Conservation (phyloP, 30 jellyfish, hydroid and myxozoan genomes). For the Clytia hemisphaerica region DNA sequence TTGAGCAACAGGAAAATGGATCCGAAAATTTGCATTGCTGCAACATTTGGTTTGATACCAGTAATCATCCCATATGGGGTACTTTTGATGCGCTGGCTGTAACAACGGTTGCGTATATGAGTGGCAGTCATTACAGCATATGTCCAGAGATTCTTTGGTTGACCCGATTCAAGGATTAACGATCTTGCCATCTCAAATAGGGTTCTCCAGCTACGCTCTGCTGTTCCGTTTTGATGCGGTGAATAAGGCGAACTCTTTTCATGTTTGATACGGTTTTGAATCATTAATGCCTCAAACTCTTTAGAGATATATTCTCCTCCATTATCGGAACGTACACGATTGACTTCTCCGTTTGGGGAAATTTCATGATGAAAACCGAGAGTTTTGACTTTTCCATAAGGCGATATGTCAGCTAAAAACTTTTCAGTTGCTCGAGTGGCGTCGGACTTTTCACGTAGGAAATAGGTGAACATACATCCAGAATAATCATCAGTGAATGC, state of each 20-base stretch:
- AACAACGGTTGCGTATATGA: not conserved
- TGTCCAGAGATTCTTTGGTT: not conserved
- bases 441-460: conserved; percentile 27
- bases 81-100: conserved; percentile 1
- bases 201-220: conserved; percentile 48
- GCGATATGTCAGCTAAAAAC: conserved; percentile 45
- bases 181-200: not conserved
- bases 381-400: conserved; percentile 45
- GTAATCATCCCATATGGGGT: conserved; percentile 15
- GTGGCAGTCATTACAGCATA: conserved; percentile 17
- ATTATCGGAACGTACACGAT: conserved; percentile 17
- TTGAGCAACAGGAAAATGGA: too few species aligned
- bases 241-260: conserved; percentile 42
- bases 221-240: conserved; percentile 72
- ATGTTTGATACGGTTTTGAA: conserved; percentile 24
- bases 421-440: conserved; percentile 30
- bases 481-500: conserved; percentile 30
- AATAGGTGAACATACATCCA: conserved; percentile 11
- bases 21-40: conserved; percentile 7
- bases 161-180: not conserved
- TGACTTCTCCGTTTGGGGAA: conserved; percentile 8
- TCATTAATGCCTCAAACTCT: conserved; percentile 16
- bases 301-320: conserved; percentile 43
- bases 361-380: not conserved
- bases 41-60: conserved; percentile 17